Percentiles rank a stretch among this genome's conserved stretches.
These are phyloP conservation scores for Phyllotis vaccarum DNA, from an alignment of 2,797 vertebrate species.

Conservation along the genomic window DNA sequence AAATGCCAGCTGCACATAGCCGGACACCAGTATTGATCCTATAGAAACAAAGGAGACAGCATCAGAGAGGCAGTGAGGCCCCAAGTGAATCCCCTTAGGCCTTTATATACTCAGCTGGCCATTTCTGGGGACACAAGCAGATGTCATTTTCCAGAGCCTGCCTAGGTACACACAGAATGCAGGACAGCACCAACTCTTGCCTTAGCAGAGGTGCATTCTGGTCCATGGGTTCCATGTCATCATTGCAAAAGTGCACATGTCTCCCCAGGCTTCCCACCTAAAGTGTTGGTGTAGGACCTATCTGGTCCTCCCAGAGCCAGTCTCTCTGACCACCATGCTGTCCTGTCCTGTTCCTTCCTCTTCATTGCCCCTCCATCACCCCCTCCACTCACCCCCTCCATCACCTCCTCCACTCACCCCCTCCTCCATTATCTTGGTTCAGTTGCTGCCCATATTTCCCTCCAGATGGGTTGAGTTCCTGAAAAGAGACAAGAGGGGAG, in stretches of 20 bases:
- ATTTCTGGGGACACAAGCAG: background rate
- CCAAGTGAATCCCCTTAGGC: too few relatives aligned
- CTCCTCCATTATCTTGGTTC: background rate
- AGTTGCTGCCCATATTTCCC: background rate
- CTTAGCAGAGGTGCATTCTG: fast-evolving
- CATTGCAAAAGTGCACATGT: background rate
- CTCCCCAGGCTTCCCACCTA: background rate
- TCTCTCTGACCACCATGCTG: fast-evolving
- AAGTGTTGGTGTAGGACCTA: background rate
- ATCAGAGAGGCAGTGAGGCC: background rate
- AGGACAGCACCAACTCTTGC: background rate
- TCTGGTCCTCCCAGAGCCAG: fast-evolving
- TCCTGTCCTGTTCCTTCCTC: background rate
- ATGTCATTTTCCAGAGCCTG: background rate
- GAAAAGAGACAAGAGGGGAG: slow-evolving; percentile 54
- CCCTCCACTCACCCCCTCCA: background rate
- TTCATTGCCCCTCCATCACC: background rate
- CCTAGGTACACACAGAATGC: background rate
- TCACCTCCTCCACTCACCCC: slow-evolving; percentile 49
- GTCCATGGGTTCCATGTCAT: background rate
- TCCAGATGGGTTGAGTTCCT: slow-evolving; percentile 51
- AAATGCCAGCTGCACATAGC: slow-evolving; percentile 70
- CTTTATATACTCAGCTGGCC: background rate
- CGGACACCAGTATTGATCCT: slow-evolving; percentile 19
- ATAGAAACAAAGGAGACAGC: background rate